A percentile compares a stretch with the other conserved stretches of the same genome.
Evolutionary conservation across 2,888 invertebrate species (phyloP).

Genomic region (Drosophila koepferae): DNA sequence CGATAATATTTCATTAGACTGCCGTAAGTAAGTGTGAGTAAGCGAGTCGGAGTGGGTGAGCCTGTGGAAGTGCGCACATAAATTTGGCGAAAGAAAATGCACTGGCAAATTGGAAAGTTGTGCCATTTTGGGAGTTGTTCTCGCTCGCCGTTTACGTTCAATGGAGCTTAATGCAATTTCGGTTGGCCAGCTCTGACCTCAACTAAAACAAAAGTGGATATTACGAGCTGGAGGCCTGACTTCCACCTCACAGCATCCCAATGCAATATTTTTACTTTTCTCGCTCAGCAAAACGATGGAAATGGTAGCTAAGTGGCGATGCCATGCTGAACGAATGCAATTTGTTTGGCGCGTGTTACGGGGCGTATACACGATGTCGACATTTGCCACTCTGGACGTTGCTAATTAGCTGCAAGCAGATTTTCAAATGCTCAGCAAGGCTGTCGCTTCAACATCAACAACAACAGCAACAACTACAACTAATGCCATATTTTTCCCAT

Average conservation of each 20-base stretch:
- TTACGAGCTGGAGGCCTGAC: background rate
- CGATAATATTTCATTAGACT: constrained; percentile 77
- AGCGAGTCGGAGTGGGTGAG: constrained; percentile 32
- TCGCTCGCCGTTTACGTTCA: constrained; percentile 44
- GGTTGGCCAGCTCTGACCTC: background rate
- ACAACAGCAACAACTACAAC: constrained; percentile 1
- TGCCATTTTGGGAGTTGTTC: constrained; percentile 35
- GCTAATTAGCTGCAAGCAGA: constrained; percentile 77
- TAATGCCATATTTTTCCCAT: constrained; percentile 51
- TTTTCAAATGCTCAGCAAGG: constrained; percentile 48
- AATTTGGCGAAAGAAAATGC: constrained; percentile 73
- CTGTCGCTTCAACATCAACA: background rate
- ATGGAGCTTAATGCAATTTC: constrained; percentile 74
- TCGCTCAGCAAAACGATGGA: constrained; percentile 7
- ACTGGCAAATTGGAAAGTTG: constrained; percentile 72
- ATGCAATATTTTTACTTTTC: constrained; percentile 54
- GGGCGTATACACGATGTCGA: constrained; percentile 72
- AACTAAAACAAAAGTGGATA: background rate
- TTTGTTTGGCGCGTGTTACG: constrained; percentile 62
- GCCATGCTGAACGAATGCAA: constrained; percentile 51
- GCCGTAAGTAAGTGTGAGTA: constrained; percentile 21
- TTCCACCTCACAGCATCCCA: background rate
- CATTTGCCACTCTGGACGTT: constrained; percentile 66
- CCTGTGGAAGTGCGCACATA: constrained; percentile 70
- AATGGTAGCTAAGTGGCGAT: constrained; percentile 18